Conservation (phyloP, 2,797 vertebrate genomes). For the Salmo trutta region DNA sequence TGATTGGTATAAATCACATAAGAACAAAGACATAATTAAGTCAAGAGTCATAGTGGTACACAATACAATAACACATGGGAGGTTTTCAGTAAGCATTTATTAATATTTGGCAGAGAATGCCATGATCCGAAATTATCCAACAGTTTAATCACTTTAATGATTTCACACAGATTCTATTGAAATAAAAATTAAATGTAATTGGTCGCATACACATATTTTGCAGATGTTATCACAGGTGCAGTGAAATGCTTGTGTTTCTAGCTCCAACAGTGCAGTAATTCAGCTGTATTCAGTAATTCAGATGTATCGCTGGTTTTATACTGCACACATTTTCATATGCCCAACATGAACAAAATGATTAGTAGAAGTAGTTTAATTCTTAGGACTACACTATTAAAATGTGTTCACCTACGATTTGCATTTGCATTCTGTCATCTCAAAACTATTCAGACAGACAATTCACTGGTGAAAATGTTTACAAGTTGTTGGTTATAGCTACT, state of each 20-base stretch:
- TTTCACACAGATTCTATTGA: neutral
- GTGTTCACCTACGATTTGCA: neutral
- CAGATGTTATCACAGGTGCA: no score
- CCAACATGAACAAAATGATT: conserved; percentile 21
- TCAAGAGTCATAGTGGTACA: neutral
- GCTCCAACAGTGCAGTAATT: no score
- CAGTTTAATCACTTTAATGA: neutral
- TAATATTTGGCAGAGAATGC: conserved; percentile 41
- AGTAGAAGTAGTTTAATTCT: conserved; percentile 7
- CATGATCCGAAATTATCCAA: conserved; percentile 30
- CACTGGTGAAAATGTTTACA: no score
- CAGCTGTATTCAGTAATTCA: no score
- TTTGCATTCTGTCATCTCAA: neutral
- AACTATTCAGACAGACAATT: neutral
- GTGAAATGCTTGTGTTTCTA: no score
- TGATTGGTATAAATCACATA: neutral
- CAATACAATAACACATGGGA: neutral
- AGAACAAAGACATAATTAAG: no score
- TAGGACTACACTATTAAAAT: neutral
- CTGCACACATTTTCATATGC: neutral
- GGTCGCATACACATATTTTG: no score
- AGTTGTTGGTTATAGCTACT: no score
- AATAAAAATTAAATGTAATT: no score
- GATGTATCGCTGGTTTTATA: conserved; percentile 1
- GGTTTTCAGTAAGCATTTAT: conserved; percentile 20